Percentiles rank a stretch among this genome's conserved stretches.
Conservation (phyloP, 1,140 invertebrate genomes). For the Oscheius sp. region DNA sequence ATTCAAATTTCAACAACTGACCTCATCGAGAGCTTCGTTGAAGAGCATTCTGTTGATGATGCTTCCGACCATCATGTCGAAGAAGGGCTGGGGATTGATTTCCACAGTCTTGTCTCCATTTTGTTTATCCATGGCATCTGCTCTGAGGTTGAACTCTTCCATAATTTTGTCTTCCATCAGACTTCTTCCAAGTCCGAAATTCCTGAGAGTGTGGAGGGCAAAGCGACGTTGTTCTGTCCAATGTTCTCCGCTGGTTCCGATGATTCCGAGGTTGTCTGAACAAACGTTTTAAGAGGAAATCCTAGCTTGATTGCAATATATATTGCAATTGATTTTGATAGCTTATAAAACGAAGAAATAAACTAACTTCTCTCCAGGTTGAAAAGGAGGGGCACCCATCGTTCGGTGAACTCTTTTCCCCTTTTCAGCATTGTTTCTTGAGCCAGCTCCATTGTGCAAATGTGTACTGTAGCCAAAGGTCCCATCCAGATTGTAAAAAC, state of each 20-base stretch:
- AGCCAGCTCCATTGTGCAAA: conserved; percentile 21
- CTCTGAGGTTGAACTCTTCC: conserved; percentile 60
- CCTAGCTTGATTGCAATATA: too few relatives aligned
- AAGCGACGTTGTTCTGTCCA: conserved; percentile 82
- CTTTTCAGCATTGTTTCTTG: conserved; percentile 31
- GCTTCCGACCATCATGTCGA: conserved; percentile 33
- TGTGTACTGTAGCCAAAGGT: conserved; percentile 21
- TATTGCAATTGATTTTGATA: too few relatives aligned
- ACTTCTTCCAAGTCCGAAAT: conserved; percentile 72
- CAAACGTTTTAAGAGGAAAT: too few relatives aligned
- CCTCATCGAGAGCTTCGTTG: conserved; percentile 58
- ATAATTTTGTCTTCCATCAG: conserved; percentile 65
- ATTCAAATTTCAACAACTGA: too few relatives aligned
- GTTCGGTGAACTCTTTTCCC: neutral
- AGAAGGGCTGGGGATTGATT: neutral
- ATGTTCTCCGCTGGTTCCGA: conserved; percentile 62
- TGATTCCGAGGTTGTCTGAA: conserved; percentile 49
- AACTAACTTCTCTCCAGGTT: neutral
- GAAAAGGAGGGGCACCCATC: neutral
- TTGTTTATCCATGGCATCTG: too few relatives aligned
- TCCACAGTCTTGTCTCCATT: too few relatives aligned
- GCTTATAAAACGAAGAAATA: conserved; percentile 6
- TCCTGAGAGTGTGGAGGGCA: conserved; percentile 71
- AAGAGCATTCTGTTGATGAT: conserved; percentile 50
- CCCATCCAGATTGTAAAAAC: conserved; percentile 40